phyloP scores from a whole-genome alignment of 2,797 vertebrate species.

The Knipowitschia caucasica region DNA sequence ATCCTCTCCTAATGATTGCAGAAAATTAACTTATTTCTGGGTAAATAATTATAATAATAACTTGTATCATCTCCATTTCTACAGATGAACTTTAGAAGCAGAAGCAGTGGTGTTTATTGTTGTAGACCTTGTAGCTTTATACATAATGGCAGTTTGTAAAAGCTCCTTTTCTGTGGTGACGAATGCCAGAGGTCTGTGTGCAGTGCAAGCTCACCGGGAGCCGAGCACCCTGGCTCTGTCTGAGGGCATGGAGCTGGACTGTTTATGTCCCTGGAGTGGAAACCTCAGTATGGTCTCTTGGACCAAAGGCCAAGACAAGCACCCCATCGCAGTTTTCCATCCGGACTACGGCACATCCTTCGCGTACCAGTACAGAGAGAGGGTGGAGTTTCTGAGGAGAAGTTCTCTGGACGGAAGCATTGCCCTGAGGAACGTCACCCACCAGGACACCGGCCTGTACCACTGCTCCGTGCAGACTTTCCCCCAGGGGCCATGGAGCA shows the following conservation, averaged over 20 bases:
- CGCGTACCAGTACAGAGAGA: constrained; percentile 53
- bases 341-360: constrained; percentile 51
- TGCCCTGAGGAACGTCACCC: constrained; percentile 71
- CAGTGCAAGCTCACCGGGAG: constrained; percentile 57
- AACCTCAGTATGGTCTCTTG: constrained; percentile 80
- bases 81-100: not conserved
- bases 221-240: constrained; percentile 66
- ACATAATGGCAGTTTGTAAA: not conserved
- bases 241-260: constrained; percentile 78
- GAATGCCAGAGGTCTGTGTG: not conserved
- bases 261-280: constrained; percentile 68
- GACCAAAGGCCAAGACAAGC: constrained; percentile 67
- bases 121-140: not conserved
- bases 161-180: too few species aligned
- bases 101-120: not conserved
- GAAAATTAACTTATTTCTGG: not conserved
- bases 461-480: constrained; percentile 76
- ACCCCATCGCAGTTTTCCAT: constrained; percentile 71
- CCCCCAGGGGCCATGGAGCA: constrained; percentile 75
- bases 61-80: not conserved
- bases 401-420: constrained; percentile 71
- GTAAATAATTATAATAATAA: not conserved
- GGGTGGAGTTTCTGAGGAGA: constrained; percentile 71
- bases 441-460: constrained; percentile 76
- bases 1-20: not conserved